A percentile compares a stretch with the other conserved stretches of the same genome.
These are phyloP conservation scores for Anser cygnoides DNA, from an alignment of 2,113 vertebrate genomes.

Conservation along the genomic window DNA sequence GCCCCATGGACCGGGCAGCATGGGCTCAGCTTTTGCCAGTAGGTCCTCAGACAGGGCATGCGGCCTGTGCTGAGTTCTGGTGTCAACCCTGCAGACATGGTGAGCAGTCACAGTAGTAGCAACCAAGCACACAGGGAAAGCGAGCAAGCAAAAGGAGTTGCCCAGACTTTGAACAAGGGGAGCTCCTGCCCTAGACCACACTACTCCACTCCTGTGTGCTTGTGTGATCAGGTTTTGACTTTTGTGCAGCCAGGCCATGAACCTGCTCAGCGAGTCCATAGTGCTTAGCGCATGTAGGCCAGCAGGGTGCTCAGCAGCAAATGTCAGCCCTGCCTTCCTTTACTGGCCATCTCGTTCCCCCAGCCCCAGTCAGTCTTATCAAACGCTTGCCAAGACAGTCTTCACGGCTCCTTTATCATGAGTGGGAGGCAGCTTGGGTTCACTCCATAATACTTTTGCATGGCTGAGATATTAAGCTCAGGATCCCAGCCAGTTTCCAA, in stretches of 20 bases:
- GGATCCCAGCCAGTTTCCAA: slow-evolving; percentile 22
- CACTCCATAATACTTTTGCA: not conserved
- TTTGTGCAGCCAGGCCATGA: not conserved
- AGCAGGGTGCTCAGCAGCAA: not conserved
- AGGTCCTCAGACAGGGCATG: not conserved
- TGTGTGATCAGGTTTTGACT: not conserved
- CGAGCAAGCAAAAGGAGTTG: not conserved
- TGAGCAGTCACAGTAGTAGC: not conserved
- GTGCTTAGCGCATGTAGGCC: rapidly evolving
- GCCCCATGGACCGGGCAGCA: rapidly evolving
- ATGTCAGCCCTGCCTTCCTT: not conserved
- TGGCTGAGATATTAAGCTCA: not conserved
- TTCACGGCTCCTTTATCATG: rapidly evolving
- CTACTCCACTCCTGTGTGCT: not conserved
- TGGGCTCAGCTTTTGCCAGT: not conserved
- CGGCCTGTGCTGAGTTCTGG: not conserved
- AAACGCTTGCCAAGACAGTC: not conserved
- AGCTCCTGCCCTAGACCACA: not conserved
- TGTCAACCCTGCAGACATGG: not conserved
- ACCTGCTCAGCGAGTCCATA: not conserved
- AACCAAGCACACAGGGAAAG: not conserved
- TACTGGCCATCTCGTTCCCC: rapidly evolving
- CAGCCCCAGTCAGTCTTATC: not conserved
- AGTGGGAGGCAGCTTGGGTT: not conserved
- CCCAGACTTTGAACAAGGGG: not conserved